A percentile compares a stretch with the other conserved stretches of the same genome.
These are phyloP conservation scores for Antrozous pallidus DNA, from an alignment of 2,797 vertebrate genomes.

Conservation along the genomic window DNA sequence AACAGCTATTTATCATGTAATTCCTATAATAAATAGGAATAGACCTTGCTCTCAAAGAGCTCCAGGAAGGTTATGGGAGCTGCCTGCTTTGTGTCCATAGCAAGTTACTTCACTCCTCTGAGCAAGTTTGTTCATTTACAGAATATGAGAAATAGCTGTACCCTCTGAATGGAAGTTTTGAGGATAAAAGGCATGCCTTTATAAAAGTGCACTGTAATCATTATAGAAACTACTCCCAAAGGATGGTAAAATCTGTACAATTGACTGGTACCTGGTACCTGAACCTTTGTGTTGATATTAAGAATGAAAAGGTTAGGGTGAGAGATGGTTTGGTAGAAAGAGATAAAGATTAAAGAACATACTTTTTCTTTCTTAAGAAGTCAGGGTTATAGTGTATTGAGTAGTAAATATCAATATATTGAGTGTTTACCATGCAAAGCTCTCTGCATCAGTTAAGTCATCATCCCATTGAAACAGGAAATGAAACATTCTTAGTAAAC, in stretches of 20 bases:
- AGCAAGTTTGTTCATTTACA: not conserved
- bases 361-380: not conserved
- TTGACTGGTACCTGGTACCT: not conserved
- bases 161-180: not conserved
- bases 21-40: not conserved
- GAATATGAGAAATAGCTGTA: not conserved
- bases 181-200: not conserved
- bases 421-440: accelerated
- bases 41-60: not conserved
- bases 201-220: not conserved
- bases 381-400: not conserved
- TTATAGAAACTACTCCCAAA: not conserved
- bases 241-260: not conserved
- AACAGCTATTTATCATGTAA: not conserved
- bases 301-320: not conserved
- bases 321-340: not conserved
- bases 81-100: not conserved
- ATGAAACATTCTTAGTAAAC: not conserved
- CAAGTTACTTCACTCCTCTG: not conserved
- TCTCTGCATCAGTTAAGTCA: not conserved
- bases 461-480: not conserved
- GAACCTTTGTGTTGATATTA: not conserved
- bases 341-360: not conserved
- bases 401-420: not conserved
- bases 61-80: not conserved